Base-by-base conservation (phyloP, 2,888 invertebrate genomes). In the Apamea monoglypha region DNA sequence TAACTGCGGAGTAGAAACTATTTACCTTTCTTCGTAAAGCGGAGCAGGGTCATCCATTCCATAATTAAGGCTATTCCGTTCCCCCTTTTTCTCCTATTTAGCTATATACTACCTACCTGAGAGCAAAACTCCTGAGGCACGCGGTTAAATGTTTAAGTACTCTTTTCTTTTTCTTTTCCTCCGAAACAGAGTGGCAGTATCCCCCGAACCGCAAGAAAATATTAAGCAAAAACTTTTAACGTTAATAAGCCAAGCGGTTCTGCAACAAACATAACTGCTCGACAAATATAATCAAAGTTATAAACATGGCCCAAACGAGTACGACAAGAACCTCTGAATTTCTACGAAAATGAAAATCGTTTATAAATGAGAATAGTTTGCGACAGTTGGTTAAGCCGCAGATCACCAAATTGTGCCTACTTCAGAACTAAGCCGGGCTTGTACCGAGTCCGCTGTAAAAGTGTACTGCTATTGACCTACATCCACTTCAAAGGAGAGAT, bases 21-120 rank as follows among this genome's bases (percentile, higher is more conserved):
- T 86, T 80, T 81, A 67, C 75, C 32, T 83, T 85, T 80, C 75
- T 81, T 81, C 47, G 70, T 66, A 78, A 67, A 81, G 53, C 76
- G 66, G 61, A 73, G 76, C 78, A 74, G 83, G 81, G 86, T 87
- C 87, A 86, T 89, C 91, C 84, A 91, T 91, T 92, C 91, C 88
- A 92, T 92, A 92, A 92, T 92, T 91, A 91, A 90, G 87, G 87
- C 83, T 86, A 83, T 85, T 88, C 87, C 89, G 88, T 89, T 89
- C 81, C 84, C 76, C 83, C 70, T 78, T 87, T 87, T 85, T 76
- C 25, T 82, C 77, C 79, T 90, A 87, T 90, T 92, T 90, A 89
- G 87, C 74, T 86, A 84, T 84, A 63, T 18, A 61, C 80, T 87
- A 86, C 83, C 67, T 78, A 67, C 82, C 71, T 76, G 77, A 80